Evolutionary conservation across 1,140 invertebrate species (phyloP).

Genomic region (Trichoplusia ni): DNA sequence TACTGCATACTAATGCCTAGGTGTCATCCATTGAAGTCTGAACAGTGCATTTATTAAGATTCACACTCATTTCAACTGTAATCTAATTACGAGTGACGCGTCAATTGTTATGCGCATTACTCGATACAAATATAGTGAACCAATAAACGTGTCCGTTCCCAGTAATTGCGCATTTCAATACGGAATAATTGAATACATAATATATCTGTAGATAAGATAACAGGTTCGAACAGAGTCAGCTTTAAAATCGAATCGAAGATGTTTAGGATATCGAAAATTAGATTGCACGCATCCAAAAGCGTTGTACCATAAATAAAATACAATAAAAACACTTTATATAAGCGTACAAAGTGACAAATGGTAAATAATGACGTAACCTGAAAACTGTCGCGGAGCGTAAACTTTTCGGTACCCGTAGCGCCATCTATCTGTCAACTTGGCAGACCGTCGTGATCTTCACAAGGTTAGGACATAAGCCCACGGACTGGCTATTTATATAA

Average conservation of each 20-base stretch:
- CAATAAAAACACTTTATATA: slow-evolving; percentile 17
- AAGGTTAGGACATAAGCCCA: slow-evolving; percentile 54
- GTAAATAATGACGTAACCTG: slow-evolving; percentile 46
- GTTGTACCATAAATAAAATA: not conserved
- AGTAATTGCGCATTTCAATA: slow-evolving; percentile 36
- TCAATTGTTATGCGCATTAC: slow-evolving; percentile 7
- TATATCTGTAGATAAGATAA: slow-evolving; percentile 36
- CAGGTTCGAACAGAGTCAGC: not conserved
- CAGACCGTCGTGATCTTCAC: slow-evolving; percentile 34
- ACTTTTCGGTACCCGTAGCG: slow-evolving; percentile 51
- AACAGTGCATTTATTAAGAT: not conserved
- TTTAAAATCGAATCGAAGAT: not conserved
- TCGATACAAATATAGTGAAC: slow-evolving; percentile 10
- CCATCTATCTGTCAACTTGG: slow-evolving; percentile 73
- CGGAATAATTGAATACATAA: slow-evolving; percentile 34
- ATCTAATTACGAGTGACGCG: slow-evolving; percentile 16
- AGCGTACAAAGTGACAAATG: slow-evolving; percentile 12
- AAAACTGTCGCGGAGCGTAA: slow-evolving; percentile 38
- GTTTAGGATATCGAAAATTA: not conserved
- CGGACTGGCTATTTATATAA: slow-evolving; percentile 55
- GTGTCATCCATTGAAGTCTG: not conserved
- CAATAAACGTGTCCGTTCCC: slow-evolving; percentile 19
- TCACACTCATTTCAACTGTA: not conserved
- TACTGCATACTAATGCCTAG: too few relatives aligned
- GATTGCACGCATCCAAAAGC: not conserved